Conservation (phyloP, 2,888 invertebrate species). For the Dysmachus trigonus region DNA sequence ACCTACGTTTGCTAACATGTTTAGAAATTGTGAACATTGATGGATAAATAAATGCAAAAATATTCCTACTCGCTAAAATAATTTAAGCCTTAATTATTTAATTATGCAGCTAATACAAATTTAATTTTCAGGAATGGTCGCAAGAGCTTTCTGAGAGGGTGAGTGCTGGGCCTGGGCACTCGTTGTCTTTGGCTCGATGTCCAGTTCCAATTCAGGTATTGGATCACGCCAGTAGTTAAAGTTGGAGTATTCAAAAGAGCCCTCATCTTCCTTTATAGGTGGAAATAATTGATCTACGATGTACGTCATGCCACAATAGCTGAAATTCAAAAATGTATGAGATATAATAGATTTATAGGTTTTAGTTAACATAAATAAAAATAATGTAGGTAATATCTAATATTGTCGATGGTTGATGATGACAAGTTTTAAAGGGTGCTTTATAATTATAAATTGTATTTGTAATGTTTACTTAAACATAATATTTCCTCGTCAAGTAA, state of each 20-base stretch:
- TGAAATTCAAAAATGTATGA: slow-evolving; percentile 65
- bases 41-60: slow-evolving; percentile 13
- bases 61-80: background rate
- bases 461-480: too few relatives aligned
- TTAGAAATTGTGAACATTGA: background rate
- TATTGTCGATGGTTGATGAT: too few relatives aligned
- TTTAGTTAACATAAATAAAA: background rate
- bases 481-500: too few relatives aligned
- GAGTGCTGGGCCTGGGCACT: slow-evolving; percentile 11
- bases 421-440: too few relatives aligned
- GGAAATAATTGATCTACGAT: slow-evolving; percentile 97
- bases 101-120: background rate
- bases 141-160: slow-evolving; percentile 38
- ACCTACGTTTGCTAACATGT: too few relatives aligned
- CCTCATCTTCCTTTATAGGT: slow-evolving; percentile 73
- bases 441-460: too few relatives aligned
- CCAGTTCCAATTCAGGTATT: slow-evolving; percentile 68
- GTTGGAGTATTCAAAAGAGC: slow-evolving; percentile 78
- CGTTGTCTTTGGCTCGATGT: slow-evolving; percentile 52
- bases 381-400: too few relatives aligned
- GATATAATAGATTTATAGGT: background rate
- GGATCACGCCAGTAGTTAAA: slow-evolving; percentile 96
- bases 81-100: background rate
- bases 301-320: slow-evolving; percentile 93
- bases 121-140: slow-evolving; percentile 63